Conservation (phyloP, 2,797 vertebrate species). For the Adelosebastes latens region DNA sequence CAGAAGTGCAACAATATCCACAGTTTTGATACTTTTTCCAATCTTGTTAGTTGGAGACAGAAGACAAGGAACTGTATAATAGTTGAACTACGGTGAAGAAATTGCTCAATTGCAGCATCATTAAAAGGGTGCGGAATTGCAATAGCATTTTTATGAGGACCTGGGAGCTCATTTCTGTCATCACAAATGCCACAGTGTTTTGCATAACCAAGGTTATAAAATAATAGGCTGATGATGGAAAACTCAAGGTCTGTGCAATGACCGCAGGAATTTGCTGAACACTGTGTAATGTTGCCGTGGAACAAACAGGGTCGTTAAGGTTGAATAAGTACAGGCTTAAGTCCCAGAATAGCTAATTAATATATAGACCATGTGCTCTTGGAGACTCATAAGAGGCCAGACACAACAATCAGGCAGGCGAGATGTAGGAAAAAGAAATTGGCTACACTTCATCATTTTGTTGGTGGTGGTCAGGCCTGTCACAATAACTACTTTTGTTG, state of each 20-base stretch:
- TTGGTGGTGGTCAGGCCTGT: neutral
- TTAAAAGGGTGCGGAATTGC: constrained; percentile 31
- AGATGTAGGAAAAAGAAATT: constrained; percentile 5
- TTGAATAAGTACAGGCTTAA: constrained; percentile 51
- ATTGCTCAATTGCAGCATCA: constrained; percentile 12
- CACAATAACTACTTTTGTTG: neutral
- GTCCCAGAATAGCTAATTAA: constrained; percentile 61
- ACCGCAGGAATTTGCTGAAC: constrained; percentile 53
- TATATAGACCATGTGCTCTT: constrained; percentile 8
- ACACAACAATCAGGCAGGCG: constrained; percentile 11
- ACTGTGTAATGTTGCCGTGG: constrained; percentile 26
- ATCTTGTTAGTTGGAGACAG: neutral
- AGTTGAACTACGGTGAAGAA: neutral
- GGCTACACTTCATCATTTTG: neutral
- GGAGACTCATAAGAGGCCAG: constrained; percentile 25
- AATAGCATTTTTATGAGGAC: constrained; percentile 31
- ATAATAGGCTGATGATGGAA: constrained; percentile 60
- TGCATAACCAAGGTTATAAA: constrained; percentile 62
- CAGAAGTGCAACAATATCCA: neutral
- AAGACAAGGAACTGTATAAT: neutral
- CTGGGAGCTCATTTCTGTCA: constrained; percentile 41
- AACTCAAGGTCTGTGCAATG: constrained; percentile 55
- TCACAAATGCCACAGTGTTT: constrained; percentile 58
- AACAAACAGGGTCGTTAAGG: constrained; percentile 55
- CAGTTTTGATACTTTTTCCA: neutral